Conservation (phyloP, 35 echinoderm and acorn worm genomes). For the Acanthaster planci region DNA sequence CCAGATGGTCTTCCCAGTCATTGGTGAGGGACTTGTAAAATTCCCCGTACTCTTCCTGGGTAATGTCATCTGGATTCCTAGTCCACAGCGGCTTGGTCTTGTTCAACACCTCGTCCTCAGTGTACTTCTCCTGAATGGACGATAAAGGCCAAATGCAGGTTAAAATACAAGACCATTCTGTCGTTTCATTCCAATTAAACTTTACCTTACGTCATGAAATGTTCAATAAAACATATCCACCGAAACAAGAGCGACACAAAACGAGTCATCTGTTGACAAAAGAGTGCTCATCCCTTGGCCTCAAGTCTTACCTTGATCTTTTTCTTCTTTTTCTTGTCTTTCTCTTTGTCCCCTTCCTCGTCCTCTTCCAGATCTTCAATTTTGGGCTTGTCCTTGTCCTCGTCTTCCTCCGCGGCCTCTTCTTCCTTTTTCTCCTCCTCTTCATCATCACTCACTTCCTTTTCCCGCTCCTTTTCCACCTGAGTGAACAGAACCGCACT, state of each 20-base stretch:
- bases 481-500: slow-evolving; percentile 20
- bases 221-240: no score
- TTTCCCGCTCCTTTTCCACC: slow-evolving; percentile 89
- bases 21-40: slow-evolving; percentile 99
- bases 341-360: slow-evolving; percentile 60
- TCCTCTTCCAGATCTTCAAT: slow-evolving; percentile 74
- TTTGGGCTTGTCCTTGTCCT: slow-evolving; percentile 58
- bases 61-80: slow-evolving; percentile 99
- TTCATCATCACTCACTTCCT: slow-evolving; percentile 98
- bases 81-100: slow-evolving; percentile 99
- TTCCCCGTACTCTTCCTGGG: slow-evolving; percentile 93
- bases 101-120: slow-evolving; percentile 94
- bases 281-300: no score
- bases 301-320: slow-evolving; percentile 78
- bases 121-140: slow-evolving; percentile 82
- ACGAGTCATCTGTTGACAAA: no score
- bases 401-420: slow-evolving; percentile 39
- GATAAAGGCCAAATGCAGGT: background rate
- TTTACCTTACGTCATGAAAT: no score
- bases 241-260: no score
- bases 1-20: slow-evolving; percentile 98
- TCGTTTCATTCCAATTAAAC: no score
- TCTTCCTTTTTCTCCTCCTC: slow-evolving; percentile 74
- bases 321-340: slow-evolving; percentile 81
- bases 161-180: background rate